These are phyloP conservation scores for Oscheius onirici DNA, from an alignment of 2,888 invertebrate species.

Conservation along the genomic window DNA sequence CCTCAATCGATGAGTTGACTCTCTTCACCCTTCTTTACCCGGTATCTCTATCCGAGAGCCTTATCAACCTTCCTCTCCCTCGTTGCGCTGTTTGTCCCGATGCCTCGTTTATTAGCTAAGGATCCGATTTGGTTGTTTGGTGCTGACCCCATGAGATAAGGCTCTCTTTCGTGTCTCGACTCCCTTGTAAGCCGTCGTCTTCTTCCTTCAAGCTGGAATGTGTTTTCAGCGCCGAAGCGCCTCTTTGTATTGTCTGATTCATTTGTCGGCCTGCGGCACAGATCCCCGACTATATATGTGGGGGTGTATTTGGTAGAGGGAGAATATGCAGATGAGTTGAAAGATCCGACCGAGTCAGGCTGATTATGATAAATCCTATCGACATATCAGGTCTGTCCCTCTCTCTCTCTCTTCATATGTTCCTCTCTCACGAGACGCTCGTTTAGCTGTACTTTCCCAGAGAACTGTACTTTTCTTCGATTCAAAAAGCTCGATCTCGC, in stretches of 20 bases:
- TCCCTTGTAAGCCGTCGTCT: neutral
- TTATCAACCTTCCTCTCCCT: conserved; percentile 22
- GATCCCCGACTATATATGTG: neutral
- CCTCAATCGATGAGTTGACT: conserved; percentile 12
- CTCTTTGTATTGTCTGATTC: conserved; percentile 12
- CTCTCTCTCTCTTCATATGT: neutral
- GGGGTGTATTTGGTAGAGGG: neutral
- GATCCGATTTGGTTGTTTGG: conserved; percentile 33
- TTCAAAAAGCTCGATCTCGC: neutral
- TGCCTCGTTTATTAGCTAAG: conserved; percentile 26
- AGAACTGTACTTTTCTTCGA: neutral
- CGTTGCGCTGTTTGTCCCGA: conserved; percentile 16
- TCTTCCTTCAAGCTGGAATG: neutral
- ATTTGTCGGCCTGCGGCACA: neutral
- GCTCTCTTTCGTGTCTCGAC: neutral
- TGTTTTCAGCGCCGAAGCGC: neutral
- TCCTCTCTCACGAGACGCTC: neutral
- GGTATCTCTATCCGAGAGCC: conserved; percentile 22
- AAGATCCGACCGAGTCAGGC: conserved; percentile 16
- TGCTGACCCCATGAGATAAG: conserved; percentile 19
- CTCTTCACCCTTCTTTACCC: neutral
- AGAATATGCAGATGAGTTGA: conserved; percentile 28
- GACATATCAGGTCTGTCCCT: neutral
- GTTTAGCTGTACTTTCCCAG: neutral
- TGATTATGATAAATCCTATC: conserved; percentile 31